Base-by-base conservation (phyloP, 2,113 vertebrate species). In the Dascyllus trimaculatus region DNA sequence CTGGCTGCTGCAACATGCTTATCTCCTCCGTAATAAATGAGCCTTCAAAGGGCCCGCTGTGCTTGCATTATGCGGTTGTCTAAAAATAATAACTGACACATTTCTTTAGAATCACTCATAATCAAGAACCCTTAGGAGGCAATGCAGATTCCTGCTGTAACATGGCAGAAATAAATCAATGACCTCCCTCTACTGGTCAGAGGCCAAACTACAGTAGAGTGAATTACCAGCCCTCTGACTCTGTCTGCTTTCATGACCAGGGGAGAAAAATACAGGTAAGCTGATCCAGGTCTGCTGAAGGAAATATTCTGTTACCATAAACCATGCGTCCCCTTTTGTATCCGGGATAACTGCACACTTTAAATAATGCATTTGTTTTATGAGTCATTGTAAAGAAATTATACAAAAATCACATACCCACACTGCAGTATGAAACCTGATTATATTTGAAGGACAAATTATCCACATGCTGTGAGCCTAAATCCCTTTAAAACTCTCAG, bases 41-140 rank as follows among this genome's bases (percentile, higher is more conserved):
- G 77, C 86, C 86, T 90, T 92, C 81, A 92, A 78, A 92, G 57
- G 78, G 35, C 76, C 85, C 86, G 88, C 86, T 82, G 71, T 84
- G 75, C 81, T 67, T 78, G 82, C 86, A 88, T 94, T 88, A 93
- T 93, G 93, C 66, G 84, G 82, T 86, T 93, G 85, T 90, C 93
- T 92, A 91, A 93, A 92, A 93, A 95, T 93, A 94, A 93, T 92
- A 94, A 93, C 91, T 90, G 91, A 94, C 90, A 94, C 90, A 84
- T 94, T 91, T 94, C 84, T 89, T 85, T 87, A 78, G 86, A 92
- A 93, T 92, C 89, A 90, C 71, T 93, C 88, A 92, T 88, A 75
- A 91, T 92, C 88, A 88, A 48, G 85, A 82, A 74, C 49, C 80
- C 65, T 63, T 74, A 78, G 74, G 81, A 85, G 85, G 78, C 70